Base-by-base conservation (phyloP, 1,140 invertebrate species). In the Drosophila ohnishii region DNA sequence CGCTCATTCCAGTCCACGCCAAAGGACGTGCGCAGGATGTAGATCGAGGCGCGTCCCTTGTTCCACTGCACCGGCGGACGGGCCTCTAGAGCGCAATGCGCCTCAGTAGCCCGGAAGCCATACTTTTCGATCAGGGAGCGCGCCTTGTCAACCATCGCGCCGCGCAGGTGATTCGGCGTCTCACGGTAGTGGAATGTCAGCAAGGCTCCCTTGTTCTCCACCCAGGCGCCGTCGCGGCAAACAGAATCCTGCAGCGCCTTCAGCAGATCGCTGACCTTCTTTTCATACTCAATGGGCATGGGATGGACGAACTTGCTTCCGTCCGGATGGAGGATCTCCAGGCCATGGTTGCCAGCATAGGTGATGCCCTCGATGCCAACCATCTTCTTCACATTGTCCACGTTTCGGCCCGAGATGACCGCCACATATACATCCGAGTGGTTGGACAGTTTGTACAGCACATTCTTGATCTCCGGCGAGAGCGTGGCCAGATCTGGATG, bases 1-100 rank as follows among this genome's bases (percentile, higher is more conserved):
- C 97, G 94, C 90, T 98, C 97, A 82, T 95, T 96, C 97, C 97
- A 98, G 90, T 98, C 97, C 0, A 97, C 93, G 13, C 97, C 97
- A 90, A 97, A 97, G 0, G 96, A 95, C 2, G 96, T 97, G 59
- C 97, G 94, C 37, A 98, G 90, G 77, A 98, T 98, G 87, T 98
- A 97, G 79, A 98, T 97, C 1, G 96, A 97, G 47, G 97, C 97
- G 42, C 96, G 94, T 70, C 92, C 97, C 92, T 98, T 98, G 90
- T 98, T 96, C 97, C 97, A 98, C 83, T 96, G 94, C 0, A 98
- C 96, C 0, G 96, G 96, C 37, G 97, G 97, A 77, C 96, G 96
- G 0, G 96, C 97, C 92, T 98, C 97, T 13, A 97, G 93, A 0
- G 96, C 96, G 84, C 96, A 97, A 88, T 97, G 96, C 10, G 96